Percentiles rank a stretch among this genome's conserved stretches.
phyloP scores from a whole-genome alignment of 23 tunicate species.

The Styela plicata region DNA sequence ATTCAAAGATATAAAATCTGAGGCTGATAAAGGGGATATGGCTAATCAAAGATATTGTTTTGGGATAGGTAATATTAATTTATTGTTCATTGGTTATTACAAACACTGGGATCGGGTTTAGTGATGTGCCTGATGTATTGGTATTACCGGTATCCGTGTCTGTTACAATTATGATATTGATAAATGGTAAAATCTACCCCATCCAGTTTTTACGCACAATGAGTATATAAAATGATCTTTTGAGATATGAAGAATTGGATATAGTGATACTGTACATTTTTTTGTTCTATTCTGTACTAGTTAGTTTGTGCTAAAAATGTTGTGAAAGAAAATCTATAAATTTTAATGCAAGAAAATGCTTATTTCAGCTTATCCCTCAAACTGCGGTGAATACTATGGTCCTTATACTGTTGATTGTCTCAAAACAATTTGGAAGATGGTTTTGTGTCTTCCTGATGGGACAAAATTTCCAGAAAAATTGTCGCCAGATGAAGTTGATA shows the following conservation, averaged over 20 bases:
- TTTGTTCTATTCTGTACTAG: not conserved
- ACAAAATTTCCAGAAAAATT: slow-evolving; percentile 20
- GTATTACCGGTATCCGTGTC: too few species aligned
- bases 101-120: too few species aligned
- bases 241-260: too few species aligned
- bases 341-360: not conserved
- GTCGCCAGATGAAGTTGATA: not conserved
- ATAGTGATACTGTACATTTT: too few species aligned
- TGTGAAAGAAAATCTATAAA: too few species aligned
- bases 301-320: not conserved
- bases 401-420: slow-evolving; percentile 20
- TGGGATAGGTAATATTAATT: slow-evolving; percentile 5
- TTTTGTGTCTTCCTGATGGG: slow-evolving; percentile 9
- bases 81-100: not conserved
- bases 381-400: slow-evolving; percentile 12
- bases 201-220: too few species aligned
- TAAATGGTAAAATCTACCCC: too few species aligned
- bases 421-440: slow-evolving; percentile 21
- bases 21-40: slow-evolving; percentile 12
- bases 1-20: not conserved
- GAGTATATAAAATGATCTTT: too few species aligned
- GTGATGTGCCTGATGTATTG: too few species aligned
- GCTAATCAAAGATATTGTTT: slow-evolving; percentile 8
- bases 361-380: slow-evolving; percentile 7
- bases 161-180: too few species aligned